phyloP scores from a whole-genome alignment of 2,797 vertebrate species.

The Phaenicophaeus curvirostris region DNA sequence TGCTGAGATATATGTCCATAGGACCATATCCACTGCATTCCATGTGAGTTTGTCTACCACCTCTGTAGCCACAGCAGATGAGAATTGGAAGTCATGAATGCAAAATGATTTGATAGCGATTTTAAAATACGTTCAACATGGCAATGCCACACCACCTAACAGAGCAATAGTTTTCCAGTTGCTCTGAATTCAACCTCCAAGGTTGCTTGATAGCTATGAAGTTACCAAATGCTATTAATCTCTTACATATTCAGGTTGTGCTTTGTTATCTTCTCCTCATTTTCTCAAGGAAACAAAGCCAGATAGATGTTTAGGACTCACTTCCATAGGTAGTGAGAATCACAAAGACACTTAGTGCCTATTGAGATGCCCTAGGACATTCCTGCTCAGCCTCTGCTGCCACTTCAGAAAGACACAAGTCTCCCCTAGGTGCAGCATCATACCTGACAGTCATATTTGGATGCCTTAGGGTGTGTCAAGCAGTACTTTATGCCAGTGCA shows the following conservation, averaged over 20 bases:
- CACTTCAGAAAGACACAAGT: slow-evolving; percentile 35
- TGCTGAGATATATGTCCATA: background rate
- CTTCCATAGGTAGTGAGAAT: background rate
- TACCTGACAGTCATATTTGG: slow-evolving; percentile 28
- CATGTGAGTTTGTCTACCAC: background rate
- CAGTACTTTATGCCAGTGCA: background rate
- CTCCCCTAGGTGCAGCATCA: background rate
- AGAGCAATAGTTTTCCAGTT: background rate
- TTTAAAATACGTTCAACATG: background rate
- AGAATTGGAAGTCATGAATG: background rate
- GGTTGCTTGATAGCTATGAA: background rate
- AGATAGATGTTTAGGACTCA: background rate
- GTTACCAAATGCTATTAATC: background rate
- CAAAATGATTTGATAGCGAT: background rate
- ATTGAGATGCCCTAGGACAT: slow-evolving; percentile 29
- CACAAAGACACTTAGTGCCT: background rate
- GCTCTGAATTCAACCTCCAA: background rate
- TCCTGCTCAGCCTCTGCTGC: slow-evolving; percentile 16
- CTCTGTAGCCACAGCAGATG: background rate
- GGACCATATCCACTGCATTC: background rate
- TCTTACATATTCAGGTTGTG: background rate
- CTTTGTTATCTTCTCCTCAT: background rate
- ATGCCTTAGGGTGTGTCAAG: slow-evolving; percentile 8
- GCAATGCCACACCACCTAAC: background rate
- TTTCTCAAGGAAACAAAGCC: background rate